Percentiles rank a stretch among this genome's conserved stretches.
Evolutionary conservation across 2,113 vertebrate genomes (phyloP).

Genomic region (Alosa alosa): DNA sequence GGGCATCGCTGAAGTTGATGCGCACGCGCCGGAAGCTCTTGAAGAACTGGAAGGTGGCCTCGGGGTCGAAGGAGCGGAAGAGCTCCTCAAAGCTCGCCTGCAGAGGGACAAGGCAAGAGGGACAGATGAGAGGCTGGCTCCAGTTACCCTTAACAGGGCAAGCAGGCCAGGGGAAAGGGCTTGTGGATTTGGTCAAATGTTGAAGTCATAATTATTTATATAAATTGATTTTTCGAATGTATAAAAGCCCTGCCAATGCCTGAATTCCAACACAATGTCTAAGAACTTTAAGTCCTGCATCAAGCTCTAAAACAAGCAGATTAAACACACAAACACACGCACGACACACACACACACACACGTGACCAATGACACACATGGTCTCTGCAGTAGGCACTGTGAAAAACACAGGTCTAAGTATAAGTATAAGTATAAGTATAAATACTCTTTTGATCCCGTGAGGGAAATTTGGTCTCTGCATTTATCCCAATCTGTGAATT

Average conservation of each 20-base stretch:
- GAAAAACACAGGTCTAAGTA: background rate
- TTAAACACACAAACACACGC: background rate
- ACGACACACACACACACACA: background rate
- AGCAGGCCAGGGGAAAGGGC: too few relatives aligned
- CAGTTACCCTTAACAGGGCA: background rate
- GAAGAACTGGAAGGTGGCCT: constrained; percentile 93
- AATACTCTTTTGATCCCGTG: too few relatives aligned
- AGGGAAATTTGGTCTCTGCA: too few relatives aligned
- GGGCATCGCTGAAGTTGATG: constrained; percentile 88
- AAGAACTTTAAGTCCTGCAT: background rate
- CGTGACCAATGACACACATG: background rate
- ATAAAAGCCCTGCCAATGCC: too few relatives aligned
- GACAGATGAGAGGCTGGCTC: background rate
- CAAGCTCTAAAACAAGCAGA: background rate
- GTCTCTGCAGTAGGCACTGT: background rate
- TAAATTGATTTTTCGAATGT: too few relatives aligned
- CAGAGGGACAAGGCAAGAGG: constrained; percentile 20
- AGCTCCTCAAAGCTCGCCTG: constrained; percentile 89
- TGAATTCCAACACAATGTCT: too few relatives aligned
- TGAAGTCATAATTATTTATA: too few relatives aligned
- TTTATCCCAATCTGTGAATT: too few relatives aligned
- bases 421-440: too few relatives aligned
- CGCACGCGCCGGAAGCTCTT: constrained; percentile 91
- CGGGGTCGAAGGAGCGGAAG: constrained; percentile 84
- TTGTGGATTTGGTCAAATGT: too few relatives aligned